Percentiles rank a stretch among this genome's conserved stretches.
Conservation (phyloP, 2,113 vertebrate genomes). For the Channa argus region DNA sequence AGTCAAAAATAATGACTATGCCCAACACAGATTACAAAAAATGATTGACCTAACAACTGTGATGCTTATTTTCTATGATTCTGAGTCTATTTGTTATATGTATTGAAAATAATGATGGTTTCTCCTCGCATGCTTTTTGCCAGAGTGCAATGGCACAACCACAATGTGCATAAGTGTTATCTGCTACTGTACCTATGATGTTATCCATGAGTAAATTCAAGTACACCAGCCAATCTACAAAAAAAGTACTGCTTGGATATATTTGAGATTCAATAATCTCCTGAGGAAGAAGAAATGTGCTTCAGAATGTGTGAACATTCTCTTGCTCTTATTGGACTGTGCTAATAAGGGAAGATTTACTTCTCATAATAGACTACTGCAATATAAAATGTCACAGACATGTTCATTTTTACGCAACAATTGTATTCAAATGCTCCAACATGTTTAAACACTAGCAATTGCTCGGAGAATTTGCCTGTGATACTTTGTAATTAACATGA, state of each 20-base stretch:
- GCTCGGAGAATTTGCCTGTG: neutral
- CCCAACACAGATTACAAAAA: neutral
- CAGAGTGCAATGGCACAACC: neutral
- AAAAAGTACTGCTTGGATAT: neutral
- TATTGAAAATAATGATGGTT: neutral
- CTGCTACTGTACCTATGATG: constrained; percentile 9
- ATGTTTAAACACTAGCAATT: neutral
- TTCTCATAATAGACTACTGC: neutral
- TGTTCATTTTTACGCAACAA: too few species aligned
- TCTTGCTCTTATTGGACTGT: neutral
- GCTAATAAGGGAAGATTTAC: neutral
- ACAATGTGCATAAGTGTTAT: neutral
- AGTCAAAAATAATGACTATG: too few species aligned
- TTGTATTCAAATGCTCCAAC: neutral
- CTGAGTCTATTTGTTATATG: neutral
- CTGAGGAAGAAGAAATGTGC: neutral
- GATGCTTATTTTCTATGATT: neutral
- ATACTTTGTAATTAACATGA: neutral
- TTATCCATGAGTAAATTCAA: neutral
- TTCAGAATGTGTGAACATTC: neutral
- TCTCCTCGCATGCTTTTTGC: constrained; percentile 2
- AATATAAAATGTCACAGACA: neutral
- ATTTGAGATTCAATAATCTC: constrained; percentile 18
- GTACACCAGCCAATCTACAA: neutral
- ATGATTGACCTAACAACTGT: constrained; percentile 13